These are phyloP conservation scores for Irena cyanogastra DNA, from an alignment of 2,113 vertebrate species.

Conservation along the genomic window DNA sequence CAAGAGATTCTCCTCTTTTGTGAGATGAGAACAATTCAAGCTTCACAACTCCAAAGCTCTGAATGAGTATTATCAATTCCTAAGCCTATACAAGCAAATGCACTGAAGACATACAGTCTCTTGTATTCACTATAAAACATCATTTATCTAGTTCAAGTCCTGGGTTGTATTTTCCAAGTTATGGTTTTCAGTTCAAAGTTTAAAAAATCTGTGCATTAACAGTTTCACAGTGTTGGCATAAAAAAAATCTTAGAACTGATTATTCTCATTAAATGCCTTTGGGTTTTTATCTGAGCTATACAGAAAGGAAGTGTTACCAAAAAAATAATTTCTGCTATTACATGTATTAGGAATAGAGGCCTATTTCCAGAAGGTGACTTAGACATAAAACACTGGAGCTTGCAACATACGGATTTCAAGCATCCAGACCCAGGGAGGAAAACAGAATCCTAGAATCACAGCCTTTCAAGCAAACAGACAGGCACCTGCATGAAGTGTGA, in stretches of 20 bases:
- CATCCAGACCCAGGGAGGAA: neutral
- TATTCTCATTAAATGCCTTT: neutral
- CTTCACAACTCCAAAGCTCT: neutral
- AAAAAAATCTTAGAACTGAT: neutral
- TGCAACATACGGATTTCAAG: neutral
- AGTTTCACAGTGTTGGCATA: neutral
- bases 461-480: neutral
- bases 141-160: neutral
- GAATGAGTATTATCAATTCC: neutral
- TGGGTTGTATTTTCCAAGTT: neutral
- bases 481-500: neutral
- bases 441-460: neutral
- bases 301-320: neutral
- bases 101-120: neutral
- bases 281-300: neutral
- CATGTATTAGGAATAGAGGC: neutral
- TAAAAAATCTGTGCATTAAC: neutral
- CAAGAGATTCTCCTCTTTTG: neutral
- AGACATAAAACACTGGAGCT: neutral
- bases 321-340: neutral
- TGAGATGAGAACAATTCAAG: neutral
- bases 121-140: neutral
- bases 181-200: neutral
- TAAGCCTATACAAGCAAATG: neutral
- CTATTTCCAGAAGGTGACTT: neutral